Evolutionary conservation across 2,888 invertebrate genomes (phyloP).

Genomic region (Fissipunctia ypsillon): DNA sequence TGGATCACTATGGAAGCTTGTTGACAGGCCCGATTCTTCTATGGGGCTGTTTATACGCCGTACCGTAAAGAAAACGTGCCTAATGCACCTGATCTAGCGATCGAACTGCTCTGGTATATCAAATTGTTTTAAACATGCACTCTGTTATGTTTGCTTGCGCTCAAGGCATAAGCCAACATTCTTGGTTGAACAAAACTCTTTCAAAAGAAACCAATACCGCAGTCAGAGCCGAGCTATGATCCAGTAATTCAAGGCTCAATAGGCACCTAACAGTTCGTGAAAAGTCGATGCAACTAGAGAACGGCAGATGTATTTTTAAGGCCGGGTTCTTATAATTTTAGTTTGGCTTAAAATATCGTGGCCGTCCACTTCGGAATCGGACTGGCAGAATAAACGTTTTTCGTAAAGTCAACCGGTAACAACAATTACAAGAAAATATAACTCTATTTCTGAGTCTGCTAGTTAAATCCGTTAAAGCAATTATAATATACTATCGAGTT

Average conservation of each 20-base stretch:
- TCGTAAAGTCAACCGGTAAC: not conserved
- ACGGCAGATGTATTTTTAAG: constrained; percentile 13
- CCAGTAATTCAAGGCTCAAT: constrained; percentile 4
- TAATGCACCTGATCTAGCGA: not conserved
- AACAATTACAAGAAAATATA: not conserved
- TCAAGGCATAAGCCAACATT: not conserved
- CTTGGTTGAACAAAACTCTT: constrained; percentile 7
- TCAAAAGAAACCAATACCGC: constrained; percentile 12
- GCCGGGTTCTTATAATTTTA: constrained; percentile 12
- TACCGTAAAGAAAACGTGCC: no score
- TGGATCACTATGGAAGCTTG: no score
- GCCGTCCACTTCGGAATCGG: not conserved
- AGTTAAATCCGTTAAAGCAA: not conserved
- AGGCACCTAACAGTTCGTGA: constrained; percentile 11
- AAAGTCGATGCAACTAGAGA: constrained; percentile 5
- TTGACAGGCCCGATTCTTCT: no score
- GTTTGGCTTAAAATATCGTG: constrained; percentile 3
- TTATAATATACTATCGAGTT: not conserved
- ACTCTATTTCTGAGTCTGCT: not conserved
- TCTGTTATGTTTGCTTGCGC: not conserved
- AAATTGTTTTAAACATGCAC: not conserved
- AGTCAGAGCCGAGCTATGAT: constrained; percentile 6
- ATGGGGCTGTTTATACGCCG: no score
- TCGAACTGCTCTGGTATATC: not conserved
- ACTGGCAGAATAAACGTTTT: not conserved